Conservation (phyloP, 2,113 vertebrate species). For the Tachysurus vachellii region DNA sequence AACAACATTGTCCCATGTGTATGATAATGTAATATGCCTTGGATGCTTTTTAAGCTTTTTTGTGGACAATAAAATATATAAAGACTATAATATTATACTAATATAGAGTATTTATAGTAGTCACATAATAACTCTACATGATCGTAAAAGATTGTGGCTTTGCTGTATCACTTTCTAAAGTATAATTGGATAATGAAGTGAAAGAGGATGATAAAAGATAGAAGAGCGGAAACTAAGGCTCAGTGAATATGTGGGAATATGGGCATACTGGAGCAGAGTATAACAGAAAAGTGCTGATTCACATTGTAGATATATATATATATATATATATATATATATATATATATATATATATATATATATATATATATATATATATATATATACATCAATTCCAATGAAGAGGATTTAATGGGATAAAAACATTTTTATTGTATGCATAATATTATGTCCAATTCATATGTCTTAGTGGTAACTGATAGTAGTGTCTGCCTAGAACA, state of each 20-base stretch:
- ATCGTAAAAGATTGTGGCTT: neutral
- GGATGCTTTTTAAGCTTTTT: neutral
- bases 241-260: conserved; percentile 52
- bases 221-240: conserved; percentile 24
- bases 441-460: neutral
- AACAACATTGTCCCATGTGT: conserved; percentile 1
- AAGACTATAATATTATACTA: neutral
- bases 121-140: neutral
- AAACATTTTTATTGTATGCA: neutral
- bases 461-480: neutral
- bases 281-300: conserved; percentile 25
- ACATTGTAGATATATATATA: neutral
- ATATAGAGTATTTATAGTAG: neutral
- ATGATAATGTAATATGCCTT: neutral
- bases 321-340: too few species aligned
- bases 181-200: neutral
- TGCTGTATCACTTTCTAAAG: neutral
- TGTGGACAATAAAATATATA: neutral
- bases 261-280: conserved; percentile 40
- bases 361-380: too few species aligned
- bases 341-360: too few species aligned
- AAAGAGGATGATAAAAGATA: conserved; percentile 44
- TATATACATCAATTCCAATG: neutral
- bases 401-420: neutral
- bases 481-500: conserved; percentile 11